Evolutionary conservation across 2,888 invertebrate genomes (phyloP).

Genomic region (Ptychoptera contaminata): DNA sequence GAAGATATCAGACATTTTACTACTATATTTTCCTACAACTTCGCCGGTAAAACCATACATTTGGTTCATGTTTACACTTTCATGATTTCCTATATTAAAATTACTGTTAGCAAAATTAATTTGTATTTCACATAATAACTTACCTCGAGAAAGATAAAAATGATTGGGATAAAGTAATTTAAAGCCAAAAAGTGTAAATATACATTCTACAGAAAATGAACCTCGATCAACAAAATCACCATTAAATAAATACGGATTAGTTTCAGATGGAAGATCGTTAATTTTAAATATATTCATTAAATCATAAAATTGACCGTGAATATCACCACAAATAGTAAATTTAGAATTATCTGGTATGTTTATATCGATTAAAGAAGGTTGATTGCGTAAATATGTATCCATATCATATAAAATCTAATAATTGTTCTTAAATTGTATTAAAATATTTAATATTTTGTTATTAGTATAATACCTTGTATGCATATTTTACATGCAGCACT

Average conservation of each 20-base stretch:
- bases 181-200: conserved; percentile 92
- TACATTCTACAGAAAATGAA: conserved; percentile 98
- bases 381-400: conserved; percentile 65
- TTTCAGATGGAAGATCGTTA: conserved; percentile 86
- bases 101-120: not conserved
- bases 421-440: not conserved
- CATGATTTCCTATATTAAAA: conserved; percentile 73
- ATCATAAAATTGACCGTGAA: conserved; percentile 98
- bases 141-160: conserved; percentile 95
- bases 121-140: conserved; percentile 17
- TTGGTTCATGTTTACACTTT: conserved; percentile 95
- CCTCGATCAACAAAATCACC: conserved; percentile 99
- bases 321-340: conserved; percentile 97
- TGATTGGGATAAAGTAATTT: conserved; percentile 91
- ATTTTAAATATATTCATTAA: conserved; percentile 93
- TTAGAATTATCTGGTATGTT: conserved; percentile 70
- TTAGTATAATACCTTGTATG: conserved; percentile 59
- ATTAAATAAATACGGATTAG: conserved; percentile 96
- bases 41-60: conserved; percentile 99
- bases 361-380: conserved; percentile 83
- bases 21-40: conserved; percentile 87
- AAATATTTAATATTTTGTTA: not conserved
- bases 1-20: conserved; percentile 92
- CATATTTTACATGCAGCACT: conserved; percentile 90
- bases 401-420: conserved; percentile 82